Conservation (phyloP, 2,888 invertebrate genomes). For the Ashinkailepas kermadecensis region DNA sequence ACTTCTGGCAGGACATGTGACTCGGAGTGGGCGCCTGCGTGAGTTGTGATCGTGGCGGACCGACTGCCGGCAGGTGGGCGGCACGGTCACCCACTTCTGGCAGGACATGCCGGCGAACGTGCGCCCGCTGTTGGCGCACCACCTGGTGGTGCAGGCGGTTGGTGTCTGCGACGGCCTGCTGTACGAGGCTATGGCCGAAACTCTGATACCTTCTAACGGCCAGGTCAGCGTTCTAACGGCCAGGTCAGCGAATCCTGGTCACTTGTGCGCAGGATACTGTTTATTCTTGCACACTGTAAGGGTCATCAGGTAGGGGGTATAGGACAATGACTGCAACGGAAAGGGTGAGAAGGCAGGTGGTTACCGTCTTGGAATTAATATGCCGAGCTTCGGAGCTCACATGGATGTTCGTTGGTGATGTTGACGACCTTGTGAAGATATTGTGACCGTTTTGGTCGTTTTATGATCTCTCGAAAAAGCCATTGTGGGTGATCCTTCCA, state of each 20-base stretch:
- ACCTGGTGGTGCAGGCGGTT: slow-evolving; percentile 43
- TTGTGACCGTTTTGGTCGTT: no score
- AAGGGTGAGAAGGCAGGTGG: not conserved
- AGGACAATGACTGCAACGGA: not conserved
- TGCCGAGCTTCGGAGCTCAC: no score
- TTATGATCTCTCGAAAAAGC: no score
- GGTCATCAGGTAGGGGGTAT: not conserved
- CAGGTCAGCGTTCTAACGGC: no score
- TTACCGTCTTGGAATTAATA: no score
- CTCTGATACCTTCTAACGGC: slow-evolving; percentile 45
- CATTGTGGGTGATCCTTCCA: no score
- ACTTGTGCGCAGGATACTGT: not conserved
- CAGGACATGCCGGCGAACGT: slow-evolving; percentile 45
- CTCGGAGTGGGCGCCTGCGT: no score
- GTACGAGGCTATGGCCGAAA: slow-evolving; percentile 44
- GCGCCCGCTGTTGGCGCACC: slow-evolving; percentile 40
- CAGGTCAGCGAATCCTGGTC: no score
- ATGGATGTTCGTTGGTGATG: no score
- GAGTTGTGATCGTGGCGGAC: slow-evolving; percentile 37
- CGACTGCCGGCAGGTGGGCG: slow-evolving; percentile 41
- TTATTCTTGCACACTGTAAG: not conserved
- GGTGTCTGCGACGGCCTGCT: slow-evolving; percentile 47
- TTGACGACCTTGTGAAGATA: no score
- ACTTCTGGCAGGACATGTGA: slow-evolving; percentile 48
- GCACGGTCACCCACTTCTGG: slow-evolving; percentile 45